Base-by-base conservation (phyloP, 2,113 vertebrate species). In the Chamaetylas fuelleborni region DNA sequence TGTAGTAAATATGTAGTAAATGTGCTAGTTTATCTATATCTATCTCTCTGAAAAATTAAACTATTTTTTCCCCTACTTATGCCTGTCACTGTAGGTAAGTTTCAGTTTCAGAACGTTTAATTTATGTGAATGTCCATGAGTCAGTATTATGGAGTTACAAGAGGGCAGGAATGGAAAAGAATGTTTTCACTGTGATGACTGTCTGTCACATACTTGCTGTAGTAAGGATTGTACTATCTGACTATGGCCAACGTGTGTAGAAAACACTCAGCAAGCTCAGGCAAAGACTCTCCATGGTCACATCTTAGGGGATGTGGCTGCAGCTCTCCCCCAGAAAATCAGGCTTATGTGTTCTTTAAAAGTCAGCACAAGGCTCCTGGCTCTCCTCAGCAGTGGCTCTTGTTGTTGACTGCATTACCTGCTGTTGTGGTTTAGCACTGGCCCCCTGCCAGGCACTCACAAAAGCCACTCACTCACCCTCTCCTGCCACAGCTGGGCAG, bases 401-500 rank as follows among this genome's bases (percentile, higher is more conserved):
- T 54, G 11, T 38, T 1, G 0, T 23, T 64, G n/a, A 15, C 54
- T 53, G 38, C 61, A 12, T 42, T 40, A 19, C 31, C 24, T 47
- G 70, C 58, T 73, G 23, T 33, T 0, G 1, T 74, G 42, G 15
- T 56, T 19, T 65, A 50, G 12, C 24, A 1, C 58, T 65, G 50
- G 28, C 19, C 81, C 22, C 28, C 8, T 0, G 1, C 40, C 69
- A 64, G 28, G 9, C 40, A 64, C 40, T 14, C 19, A 12, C 0
- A 0, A 6, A 22, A 62, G 28, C 23, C 0, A 0, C 18, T 72
- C 4, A 2, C 11, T 38, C n/a, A 14, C 48, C 17, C 23, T 47
- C n/a, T 34, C 19, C 28, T 47, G 28, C 40, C 12, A 29, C 60
- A 65, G 23, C n/a, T 56, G 58, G 40, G 29, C n/a, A 65, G 29